Evolutionary conservation across 1,140 invertebrate genomes (phyloP).

Genomic region (Rhagoletis pomonella): DNA sequence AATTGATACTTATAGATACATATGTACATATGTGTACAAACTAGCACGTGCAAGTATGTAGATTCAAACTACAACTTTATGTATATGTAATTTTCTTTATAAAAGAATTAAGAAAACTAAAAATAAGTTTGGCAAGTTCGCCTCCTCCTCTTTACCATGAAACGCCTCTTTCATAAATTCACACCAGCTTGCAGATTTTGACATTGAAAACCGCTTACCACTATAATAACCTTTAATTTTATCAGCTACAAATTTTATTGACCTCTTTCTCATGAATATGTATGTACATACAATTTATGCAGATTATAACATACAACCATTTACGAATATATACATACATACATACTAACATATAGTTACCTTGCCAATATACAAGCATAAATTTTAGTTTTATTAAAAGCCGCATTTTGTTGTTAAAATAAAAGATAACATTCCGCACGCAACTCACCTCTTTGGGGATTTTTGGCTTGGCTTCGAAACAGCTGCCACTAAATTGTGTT

Average conservation of each 20-base stretch:
- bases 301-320: neutral
- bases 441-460: neutral
- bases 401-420: conserved; percentile 24
- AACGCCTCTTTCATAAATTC: too few species aligned
- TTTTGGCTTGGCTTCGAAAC: conserved; percentile 21
- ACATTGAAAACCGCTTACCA: conserved; percentile 25
- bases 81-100: neutral
- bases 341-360: too few species aligned
- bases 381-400: conserved; percentile 18
- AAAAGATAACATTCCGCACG: conserved; percentile 2
- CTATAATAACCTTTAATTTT: neutral
- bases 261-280: neutral
- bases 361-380: too few species aligned
- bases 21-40: neutral
- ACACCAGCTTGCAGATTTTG: neutral
- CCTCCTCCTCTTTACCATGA: too few species aligned
- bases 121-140: too few species aligned
- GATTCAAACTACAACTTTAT: too few species aligned
- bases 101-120: neutral
- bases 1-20: too few species aligned
- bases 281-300: neutral
- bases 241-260: neutral
- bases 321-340: neutral
- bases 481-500: conserved; percentile 45
- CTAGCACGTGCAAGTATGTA: too few species aligned